A percentile compares a stretch with the other conserved stretches of the same genome.
Conservation (phyloP, 2,888 invertebrate species). For the Tetheella fluctuosa region DNA sequence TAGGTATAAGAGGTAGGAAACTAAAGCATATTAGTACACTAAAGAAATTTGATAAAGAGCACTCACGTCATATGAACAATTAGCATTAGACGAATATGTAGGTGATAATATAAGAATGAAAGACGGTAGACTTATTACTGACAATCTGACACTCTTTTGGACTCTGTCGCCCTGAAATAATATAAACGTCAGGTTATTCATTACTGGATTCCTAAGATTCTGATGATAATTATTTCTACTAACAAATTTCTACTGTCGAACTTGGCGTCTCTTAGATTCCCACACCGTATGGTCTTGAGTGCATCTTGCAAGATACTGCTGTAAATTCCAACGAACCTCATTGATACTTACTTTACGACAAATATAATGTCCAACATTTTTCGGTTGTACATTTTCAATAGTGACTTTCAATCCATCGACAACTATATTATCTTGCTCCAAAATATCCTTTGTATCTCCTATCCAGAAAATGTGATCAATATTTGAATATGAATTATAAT, state of each 20-base stretch:
- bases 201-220: too few species aligned
- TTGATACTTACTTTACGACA: constrained; percentile 44
- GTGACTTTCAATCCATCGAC: constrained; percentile 33
- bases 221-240: too few species aligned
- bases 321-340: background rate
- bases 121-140: constrained; percentile 43
- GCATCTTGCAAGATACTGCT: too few species aligned
- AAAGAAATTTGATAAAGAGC: background rate
- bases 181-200: background rate
- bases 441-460: constrained; percentile 39
- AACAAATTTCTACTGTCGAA: too few species aligned
- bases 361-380: constrained; percentile 50
- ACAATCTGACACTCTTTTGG: constrained; percentile 34
- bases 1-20: too few species aligned
- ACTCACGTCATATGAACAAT: constrained; percentile 51
- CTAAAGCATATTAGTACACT: background rate
- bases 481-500: constrained; percentile 5
- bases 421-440: constrained; percentile 41
- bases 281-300: too few species aligned
- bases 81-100: constrained; percentile 33
- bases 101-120: constrained; percentile 47
- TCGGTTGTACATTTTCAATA: constrained; percentile 37
- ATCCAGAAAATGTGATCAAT: constrained; percentile 35
- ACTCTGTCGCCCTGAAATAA: constrained; percentile 38
- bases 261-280: too few species aligned